These are phyloP conservation scores for Bombus breviceps DNA, from an alignment of 1,140 invertebrate species.

Conservation along the genomic window DNA sequence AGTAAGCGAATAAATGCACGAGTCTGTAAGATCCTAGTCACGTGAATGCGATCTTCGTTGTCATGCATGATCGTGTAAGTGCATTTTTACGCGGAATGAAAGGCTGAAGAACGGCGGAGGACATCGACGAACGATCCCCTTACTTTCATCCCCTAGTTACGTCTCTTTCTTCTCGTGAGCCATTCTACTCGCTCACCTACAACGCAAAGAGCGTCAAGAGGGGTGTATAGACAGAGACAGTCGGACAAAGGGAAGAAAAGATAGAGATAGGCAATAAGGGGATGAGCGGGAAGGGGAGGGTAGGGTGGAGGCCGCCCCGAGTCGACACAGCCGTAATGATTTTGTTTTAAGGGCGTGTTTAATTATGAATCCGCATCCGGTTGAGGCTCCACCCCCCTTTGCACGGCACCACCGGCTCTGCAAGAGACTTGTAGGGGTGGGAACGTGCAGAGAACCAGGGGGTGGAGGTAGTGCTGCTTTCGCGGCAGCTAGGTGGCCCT, in stretches of 20 bases:
- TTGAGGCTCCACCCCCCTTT: conserved; percentile 81
- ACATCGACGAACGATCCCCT: conserved; percentile 62
- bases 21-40: background rate
- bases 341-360: conserved; percentile 84
- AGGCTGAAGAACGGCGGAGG: conserved; percentile 26
- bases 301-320: conserved; percentile 65
- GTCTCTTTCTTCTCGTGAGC: background rate
- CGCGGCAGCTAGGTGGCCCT: conserved; percentile 74
- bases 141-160: conserved; percentile 13
- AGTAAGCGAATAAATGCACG: conserved; percentile 43
- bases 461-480: conserved; percentile 47
- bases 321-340: conserved; percentile 80
- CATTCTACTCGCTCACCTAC: conserved; percentile 3
- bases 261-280: conserved; percentile 49
- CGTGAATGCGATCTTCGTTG: conserved; percentile 19
- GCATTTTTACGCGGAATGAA: conserved; percentile 45
- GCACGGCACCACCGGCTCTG: conserved; percentile 61
- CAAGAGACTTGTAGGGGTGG: conserved; percentile 46
- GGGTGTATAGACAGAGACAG: conserved; percentile 36
- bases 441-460: conserved; percentile 52
- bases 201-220: conserved; percentile 27
- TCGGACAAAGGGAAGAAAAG: conserved; percentile 32
- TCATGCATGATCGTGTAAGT: conserved; percentile 25
- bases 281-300: conserved; percentile 56
- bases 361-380: conserved; percentile 83